phyloP scores from a whole-genome alignment of 1,140 invertebrate genomes.

The Conus betulinus region DNA sequence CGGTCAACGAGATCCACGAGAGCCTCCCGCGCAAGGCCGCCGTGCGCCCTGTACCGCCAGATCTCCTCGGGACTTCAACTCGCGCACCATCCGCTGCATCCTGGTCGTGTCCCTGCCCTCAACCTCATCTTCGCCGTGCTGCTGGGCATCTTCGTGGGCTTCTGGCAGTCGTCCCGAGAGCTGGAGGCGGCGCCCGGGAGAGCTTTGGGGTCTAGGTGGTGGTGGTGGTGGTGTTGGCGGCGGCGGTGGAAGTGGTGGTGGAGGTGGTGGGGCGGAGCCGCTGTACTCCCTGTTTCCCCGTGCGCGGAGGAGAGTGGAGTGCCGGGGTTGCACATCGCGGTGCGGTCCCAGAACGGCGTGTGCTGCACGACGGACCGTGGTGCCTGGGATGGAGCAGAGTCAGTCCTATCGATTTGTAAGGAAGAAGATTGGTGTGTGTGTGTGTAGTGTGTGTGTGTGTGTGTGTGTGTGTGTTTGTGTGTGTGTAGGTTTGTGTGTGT shows the following conservation, averaged over 20 bases:
- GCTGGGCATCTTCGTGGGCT: constrained; percentile 33
- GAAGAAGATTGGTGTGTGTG: neutral
- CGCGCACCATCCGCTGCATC: constrained; percentile 29
- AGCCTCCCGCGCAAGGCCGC: constrained; percentile 7
- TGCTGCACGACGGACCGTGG: constrained; percentile 24
- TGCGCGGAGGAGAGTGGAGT: neutral
- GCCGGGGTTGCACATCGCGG: constrained; percentile 5
- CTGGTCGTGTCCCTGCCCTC: constrained; percentile 24
- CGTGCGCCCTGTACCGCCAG: constrained; percentile 16
- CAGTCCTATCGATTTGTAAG: constrained; percentile 28
- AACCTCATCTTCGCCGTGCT: constrained; percentile 36
- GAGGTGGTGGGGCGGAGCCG: neutral
- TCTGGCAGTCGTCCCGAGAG: constrained; percentile 35
- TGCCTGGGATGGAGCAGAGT: constrained; percentile 22
- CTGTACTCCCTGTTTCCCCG: neutral
- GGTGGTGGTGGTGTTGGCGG: neutral
- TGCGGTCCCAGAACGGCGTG: constrained; percentile 28
- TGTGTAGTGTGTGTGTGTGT: neutral
- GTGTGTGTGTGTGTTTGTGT: neutral
- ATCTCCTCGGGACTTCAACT: constrained; percentile 33
- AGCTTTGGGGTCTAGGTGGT: neutral
- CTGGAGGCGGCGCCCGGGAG: neutral
- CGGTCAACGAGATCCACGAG: constrained; percentile 37
- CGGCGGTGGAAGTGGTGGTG: neutral
- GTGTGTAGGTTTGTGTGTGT: too few relatives aligned